Evolutionary conservation across 2,113 vertebrate species (phyloP).

Genomic region (Pitta sordida): DNA sequence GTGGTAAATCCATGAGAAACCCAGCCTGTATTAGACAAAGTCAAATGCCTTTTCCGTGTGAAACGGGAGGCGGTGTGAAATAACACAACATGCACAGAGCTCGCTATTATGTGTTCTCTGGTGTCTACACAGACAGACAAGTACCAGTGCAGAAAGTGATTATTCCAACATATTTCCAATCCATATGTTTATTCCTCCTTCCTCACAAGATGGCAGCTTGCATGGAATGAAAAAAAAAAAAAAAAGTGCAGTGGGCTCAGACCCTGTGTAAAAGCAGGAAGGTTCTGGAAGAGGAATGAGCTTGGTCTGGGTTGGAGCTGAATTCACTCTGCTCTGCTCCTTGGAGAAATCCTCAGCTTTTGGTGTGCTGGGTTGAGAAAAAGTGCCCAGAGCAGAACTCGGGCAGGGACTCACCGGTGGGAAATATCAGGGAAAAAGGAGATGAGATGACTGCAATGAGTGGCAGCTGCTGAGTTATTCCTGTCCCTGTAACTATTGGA

Average conservation of each 20-base stretch:
- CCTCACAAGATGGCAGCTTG: conserved; percentile 62
- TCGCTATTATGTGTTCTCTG: conserved; percentile 54
- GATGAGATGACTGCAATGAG: not conserved
- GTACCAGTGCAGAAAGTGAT: conserved; percentile 53
- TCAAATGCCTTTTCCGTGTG: conserved; percentile 52
- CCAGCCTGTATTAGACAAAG: conserved; percentile 42
- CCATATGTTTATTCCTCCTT: conserved; percentile 64
- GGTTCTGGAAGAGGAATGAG: not conserved
- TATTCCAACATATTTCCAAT: conserved; percentile 61
- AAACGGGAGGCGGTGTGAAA: conserved; percentile 57
- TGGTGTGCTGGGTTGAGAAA: not conserved
- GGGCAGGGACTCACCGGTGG: not conserved
- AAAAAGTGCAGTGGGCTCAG: conserved; percentile 18
- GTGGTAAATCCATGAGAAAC: conserved; percentile 4
- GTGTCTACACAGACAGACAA: conserved; percentile 59
- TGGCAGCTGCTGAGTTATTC: conserved; percentile 6
- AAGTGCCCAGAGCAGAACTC: not conserved
- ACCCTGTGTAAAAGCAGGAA: not conserved
- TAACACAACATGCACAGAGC: conserved; percentile 44
- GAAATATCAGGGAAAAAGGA: not conserved
- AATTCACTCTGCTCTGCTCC: not conserved
- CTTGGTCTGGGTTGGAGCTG: not conserved
- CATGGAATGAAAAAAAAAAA: not conserved
- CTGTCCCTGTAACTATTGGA: not conserved
- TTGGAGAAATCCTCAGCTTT: fast-evolving